A percentile compares a stretch with the other conserved stretches of the same genome.
phyloP scores from a whole-genome alignment of 1,140 invertebrate species.

The Aleiodes sp. region DNA sequence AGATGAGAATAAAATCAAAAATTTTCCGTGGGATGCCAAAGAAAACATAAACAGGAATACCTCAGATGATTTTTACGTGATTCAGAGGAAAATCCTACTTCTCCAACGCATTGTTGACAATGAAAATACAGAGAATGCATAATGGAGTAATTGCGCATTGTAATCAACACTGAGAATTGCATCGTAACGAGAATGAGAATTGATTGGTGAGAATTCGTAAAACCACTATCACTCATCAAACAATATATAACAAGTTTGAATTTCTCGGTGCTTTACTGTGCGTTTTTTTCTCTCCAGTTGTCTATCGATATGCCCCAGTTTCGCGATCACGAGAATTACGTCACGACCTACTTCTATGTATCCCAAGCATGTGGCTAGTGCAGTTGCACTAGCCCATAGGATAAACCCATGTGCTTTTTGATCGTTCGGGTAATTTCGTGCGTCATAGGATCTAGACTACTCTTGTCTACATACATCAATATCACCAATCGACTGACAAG shows the following conservation, averaged over 20 bases:
- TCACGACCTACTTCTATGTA: conserved; percentile 34
- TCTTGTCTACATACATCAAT: background rate
- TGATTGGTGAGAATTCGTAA: background rate
- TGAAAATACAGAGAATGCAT: background rate
- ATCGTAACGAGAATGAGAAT: background rate
- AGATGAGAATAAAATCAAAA: background rate
- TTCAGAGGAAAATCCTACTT: background rate
- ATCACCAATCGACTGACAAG: background rate
- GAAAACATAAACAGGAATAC: conserved; percentile 4
- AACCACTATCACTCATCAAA: background rate
- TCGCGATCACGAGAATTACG: conserved; percentile 37
- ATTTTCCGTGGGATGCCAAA: background rate
- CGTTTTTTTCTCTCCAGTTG: conserved; percentile 21
- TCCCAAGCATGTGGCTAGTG: conserved; percentile 17
- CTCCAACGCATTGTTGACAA: background rate
- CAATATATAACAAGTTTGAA: conserved; percentile 18
- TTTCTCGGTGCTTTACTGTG: conserved; percentile 1
- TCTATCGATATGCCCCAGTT: conserved; percentile 35
- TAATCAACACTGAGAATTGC: background rate
- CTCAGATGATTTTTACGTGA: background rate
- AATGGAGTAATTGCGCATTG: background rate
- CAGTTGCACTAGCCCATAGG: background rate
- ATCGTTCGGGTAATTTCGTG: background rate
- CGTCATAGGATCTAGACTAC: background rate
- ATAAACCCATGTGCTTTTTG: background rate